phyloP scores from a whole-genome alignment of 2,888 invertebrate genomes.

The Tridacna crocea region DNA sequence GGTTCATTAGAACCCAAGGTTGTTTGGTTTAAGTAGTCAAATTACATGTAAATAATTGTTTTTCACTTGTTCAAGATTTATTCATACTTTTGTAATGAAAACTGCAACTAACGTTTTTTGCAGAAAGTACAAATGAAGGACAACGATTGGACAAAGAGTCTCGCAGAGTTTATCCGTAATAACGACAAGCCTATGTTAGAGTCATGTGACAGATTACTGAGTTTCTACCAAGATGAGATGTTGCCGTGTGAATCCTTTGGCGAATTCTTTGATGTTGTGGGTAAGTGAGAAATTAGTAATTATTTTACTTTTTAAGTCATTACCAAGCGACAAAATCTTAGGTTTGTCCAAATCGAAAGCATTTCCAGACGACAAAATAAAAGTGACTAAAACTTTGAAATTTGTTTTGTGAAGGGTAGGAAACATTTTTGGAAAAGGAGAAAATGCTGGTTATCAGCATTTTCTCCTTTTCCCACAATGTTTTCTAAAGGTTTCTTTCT shows the following conservation, averaged over 20 bases:
- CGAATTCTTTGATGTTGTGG: slow-evolving; percentile 97
- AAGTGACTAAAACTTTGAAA: too few relatives aligned
- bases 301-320: not conserved
- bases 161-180: slow-evolving; percentile 96
- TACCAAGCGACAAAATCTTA: too few relatives aligned
- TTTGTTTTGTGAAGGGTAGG: too few relatives aligned
- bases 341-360: too few relatives aligned
- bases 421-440: not conserved
- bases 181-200: slow-evolving; percentile 96
- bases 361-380: too few relatives aligned
- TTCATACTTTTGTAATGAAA: too few relatives aligned
- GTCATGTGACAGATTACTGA: slow-evolving; percentile 92
- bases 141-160: slow-evolving; percentile 90
- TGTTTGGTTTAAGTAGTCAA: too few relatives aligned
- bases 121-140: slow-evolving; percentile 87
- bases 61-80: too few relatives aligned
- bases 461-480: slow-evolving; percentile 7
- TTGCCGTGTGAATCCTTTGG: slow-evolving; percentile 94
- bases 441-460: not conserved
- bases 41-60: too few relatives aligned
- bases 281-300: slow-evolving; percentile 84
- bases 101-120: not conserved
- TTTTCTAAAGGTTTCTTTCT: not conserved
- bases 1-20: too few relatives aligned
- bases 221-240: slow-evolving; percentile 93